Conservation (phyloP, 30 jellyfish, hydroid and myxozoan species). For the Euphysa ruthae region DNA sequence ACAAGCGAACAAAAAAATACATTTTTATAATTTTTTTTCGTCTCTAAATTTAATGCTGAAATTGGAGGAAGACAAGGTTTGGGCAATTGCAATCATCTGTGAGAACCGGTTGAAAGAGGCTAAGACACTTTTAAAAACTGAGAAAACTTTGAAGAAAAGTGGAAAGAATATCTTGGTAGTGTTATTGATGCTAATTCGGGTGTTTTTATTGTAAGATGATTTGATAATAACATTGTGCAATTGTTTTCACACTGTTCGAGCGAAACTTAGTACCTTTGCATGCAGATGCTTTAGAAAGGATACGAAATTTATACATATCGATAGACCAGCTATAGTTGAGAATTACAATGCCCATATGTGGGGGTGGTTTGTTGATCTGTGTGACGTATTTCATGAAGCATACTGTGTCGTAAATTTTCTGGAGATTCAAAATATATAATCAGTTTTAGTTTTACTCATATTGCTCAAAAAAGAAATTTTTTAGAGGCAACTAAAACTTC, state of each 20-base stretch:
- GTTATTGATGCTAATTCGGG: conserved; percentile 29
- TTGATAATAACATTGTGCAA: conserved; percentile 59
- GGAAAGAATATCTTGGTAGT: conserved; percentile 41
- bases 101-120: conserved; percentile 33
- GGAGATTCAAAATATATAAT: too few species aligned
- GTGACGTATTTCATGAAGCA: too few species aligned
- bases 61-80: conserved; percentile 15
- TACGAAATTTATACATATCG: neutral
- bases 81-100: conserved; percentile 43
- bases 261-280: neutral
- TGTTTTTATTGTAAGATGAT: conserved; percentile 40
- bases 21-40: too few species aligned
- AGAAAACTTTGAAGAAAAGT: conserved; percentile 23
- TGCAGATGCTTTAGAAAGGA: conserved; percentile 1
- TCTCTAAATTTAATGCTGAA: conserved; percentile 14
- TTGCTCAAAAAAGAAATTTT: too few species aligned
- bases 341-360: neutral
- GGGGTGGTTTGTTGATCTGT: too few species aligned
- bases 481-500: too few species aligned
- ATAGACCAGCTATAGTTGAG: neutral
- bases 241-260: neutral
- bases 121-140: neutral
- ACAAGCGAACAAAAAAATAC: too few species aligned
- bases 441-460: too few species aligned
- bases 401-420: too few species aligned